Conservation (phyloP, 2,888 invertebrate genomes). For the Metallyticus violacea region DNA sequence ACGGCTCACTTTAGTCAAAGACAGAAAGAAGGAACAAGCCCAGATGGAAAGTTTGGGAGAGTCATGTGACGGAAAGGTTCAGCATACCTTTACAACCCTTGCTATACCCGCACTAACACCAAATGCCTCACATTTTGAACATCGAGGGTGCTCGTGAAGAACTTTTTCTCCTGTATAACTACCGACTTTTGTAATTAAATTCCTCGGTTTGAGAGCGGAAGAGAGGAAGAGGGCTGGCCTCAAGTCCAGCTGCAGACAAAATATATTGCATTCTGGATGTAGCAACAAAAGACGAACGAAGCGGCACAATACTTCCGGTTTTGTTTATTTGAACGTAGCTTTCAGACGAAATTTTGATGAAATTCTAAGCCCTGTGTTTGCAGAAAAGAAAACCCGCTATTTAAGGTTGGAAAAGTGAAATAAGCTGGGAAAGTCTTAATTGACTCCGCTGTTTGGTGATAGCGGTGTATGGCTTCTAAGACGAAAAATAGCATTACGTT, state of each 20-base stretch:
- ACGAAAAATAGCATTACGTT: too few relatives aligned
- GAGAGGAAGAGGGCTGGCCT: background rate
- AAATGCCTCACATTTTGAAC: background rate
- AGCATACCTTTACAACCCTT: too few relatives aligned
- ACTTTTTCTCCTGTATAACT: background rate
- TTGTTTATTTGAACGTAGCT: background rate
- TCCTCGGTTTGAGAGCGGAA: background rate
- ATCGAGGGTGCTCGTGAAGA: background rate
- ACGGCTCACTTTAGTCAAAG: too few relatives aligned
- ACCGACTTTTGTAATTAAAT: conserved; percentile 11
- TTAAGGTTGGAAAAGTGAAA: background rate
- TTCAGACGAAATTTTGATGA: background rate
- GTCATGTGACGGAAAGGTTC: too few relatives aligned
- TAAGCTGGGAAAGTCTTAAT: background rate
- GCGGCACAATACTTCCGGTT: too few relatives aligned
- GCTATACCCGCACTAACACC: too few relatives aligned
- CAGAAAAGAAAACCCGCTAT: background rate
- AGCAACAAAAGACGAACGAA: too few relatives aligned
- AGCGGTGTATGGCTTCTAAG: too few relatives aligned
- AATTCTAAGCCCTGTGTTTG: background rate
- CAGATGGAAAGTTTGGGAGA: too few relatives aligned
- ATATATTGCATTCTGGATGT: background rate
- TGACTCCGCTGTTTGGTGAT: too few relatives aligned
- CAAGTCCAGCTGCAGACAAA: background rate
- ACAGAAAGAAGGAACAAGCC: too few relatives aligned